Evolutionary conservation across 2,113 vertebrate species (phyloP), one percentile per base, ranked within the genome.

Genomic region (Anas platyrhynchos): DNA sequence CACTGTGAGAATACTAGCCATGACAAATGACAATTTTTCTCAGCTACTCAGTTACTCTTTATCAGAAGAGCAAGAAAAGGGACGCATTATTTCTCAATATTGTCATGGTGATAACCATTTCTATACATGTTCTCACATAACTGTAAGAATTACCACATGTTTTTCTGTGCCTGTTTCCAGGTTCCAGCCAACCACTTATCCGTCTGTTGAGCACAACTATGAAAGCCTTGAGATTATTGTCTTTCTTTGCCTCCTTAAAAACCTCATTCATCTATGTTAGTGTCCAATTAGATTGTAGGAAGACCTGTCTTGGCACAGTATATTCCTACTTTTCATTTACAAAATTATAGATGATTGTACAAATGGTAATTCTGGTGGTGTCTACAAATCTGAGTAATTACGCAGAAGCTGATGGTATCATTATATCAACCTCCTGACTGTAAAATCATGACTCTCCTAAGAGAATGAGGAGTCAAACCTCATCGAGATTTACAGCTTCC

Each of bases 111-210:
- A 78, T 7, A 59, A 10, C 12, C 23, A 50, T 29, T 54, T 59
- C 32, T 32, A 4, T 46, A 44, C 2, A 67, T 6, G 3, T 61
- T 85, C 11, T 78, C 9, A 20, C 0, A 2, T 43, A 75, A 67
- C 32, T 67, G 12, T 46, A 74, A 71, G 43, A 74, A 56, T 38
- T 25, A 55, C 7, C 55, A 11, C 38, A 34, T 15, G 5, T n/a
- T 88, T 87, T 86, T 44, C 26, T 85, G 7, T 15, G 3, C n/a
- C 27, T 67, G 1, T 48, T 69, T 62, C 2, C 34, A 76, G 32
- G 7, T 14, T 78, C 13, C 32, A 81, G 73, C 3, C 6, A 71
- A 23, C 5, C 14, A 61, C 22, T 58, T 63, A 41, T 18, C 4
- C 5, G 79, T 89, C 11, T 68, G 9, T 0, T 68, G 2, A 75